Evolutionary conservation across 2,113 vertebrate species (phyloP), one percentile per base, ranked within the genome.

Genomic region (Paralichthys olivaceus): DNA sequence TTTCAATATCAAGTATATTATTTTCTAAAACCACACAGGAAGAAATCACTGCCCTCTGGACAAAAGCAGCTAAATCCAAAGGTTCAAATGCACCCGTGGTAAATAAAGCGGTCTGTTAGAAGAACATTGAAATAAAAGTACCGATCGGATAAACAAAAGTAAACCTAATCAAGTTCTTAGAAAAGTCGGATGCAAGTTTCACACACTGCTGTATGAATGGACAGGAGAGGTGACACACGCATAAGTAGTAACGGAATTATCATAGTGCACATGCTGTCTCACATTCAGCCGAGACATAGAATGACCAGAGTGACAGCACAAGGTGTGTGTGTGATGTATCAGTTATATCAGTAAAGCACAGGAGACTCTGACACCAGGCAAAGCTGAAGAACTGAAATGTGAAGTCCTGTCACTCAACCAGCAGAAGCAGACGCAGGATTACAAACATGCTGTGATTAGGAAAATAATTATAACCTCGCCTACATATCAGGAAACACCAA

Each of bases 301-400:
- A 66, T 70, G 68, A 69, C 59, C 37, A 11, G 70, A 58, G 23
- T 51, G 28, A 82, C 28, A 43, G 69, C 47, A 70, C 56, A 62
- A 74, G 55, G 45, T 2, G 11, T 17, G 59, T 71, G 62, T 45
- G 43, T 45, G 43, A 14, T 15, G 43, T 3, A 72, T 32, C 32
- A 8, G 45, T 69, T 72, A n/a, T 34, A 75, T 60, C 61, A 49
- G 72, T 66, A 63, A 2, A 69, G 32, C 45, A 7, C 34, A 37
- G 34, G 34, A 37, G 34, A 37, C 14, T 47, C 14, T 45, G 14
- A 47, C 3, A 47, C 4, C 45, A 19, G 45, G 45, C 63, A 76
- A 64, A 75, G 47, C 56, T 70, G 58, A 74, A 76, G 17, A 49
- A 80, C 79, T 73, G 81, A 70, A 89, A 88, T 77, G 82, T 87